A percentile compares a stretch with the other conserved stretches of the same genome.
phyloP scores from a whole-genome alignment of 2,797 vertebrate species.

The Sebastes iracundus region DNA sequence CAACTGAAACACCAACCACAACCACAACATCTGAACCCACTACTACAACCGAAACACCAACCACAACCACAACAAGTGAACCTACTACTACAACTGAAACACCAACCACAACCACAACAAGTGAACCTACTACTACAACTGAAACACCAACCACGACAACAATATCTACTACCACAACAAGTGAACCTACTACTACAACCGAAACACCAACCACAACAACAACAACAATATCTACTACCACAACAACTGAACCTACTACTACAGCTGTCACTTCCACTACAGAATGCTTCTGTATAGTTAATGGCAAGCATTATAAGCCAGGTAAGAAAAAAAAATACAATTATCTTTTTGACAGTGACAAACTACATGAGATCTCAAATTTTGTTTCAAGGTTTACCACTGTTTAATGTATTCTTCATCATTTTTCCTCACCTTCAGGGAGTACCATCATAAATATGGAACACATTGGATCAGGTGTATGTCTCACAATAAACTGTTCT shows the following conservation, averaged over 20 bases:
- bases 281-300: slow-evolving; percentile 61
- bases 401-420: neutral
- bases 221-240: no score
- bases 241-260: neutral
- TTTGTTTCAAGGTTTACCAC: neutral
- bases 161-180: neutral
- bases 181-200: neutral
- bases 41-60: no score
- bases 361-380: neutral
- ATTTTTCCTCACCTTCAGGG: slow-evolving; percentile 39
- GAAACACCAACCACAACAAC: neutral
- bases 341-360: neutral
- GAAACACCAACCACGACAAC: neutral
- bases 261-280: slow-evolving; percentile 7
- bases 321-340: slow-evolving; percentile 52
- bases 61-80: no score
- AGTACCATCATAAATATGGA: slow-evolving; percentile 48
- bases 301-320: slow-evolving; percentile 62
- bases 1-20: no score
- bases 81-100: neutral
- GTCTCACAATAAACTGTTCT: slow-evolving; percentile 77
- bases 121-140: neutral
- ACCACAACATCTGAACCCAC: no score
- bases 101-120: neutral
- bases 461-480: slow-evolving; percentile 70